Percentiles rank a stretch among this genome's conserved stretches.
Conservation (phyloP, 2,888 invertebrate species). For the Agrotis ipsilon region DNA sequence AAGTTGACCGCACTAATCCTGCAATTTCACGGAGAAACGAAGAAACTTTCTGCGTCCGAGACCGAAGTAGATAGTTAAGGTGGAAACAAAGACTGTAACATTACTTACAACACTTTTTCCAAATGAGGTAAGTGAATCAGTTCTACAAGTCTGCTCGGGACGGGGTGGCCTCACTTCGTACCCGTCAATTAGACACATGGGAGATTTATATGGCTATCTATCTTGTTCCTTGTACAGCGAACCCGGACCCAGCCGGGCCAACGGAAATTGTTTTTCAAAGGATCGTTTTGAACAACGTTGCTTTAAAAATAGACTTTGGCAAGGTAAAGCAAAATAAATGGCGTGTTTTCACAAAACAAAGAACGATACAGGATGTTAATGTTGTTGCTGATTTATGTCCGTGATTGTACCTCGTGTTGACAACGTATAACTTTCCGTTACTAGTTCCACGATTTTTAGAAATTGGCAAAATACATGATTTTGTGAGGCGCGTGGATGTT, state of each 20-base stretch:
- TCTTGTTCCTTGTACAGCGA: conserved; percentile 80
- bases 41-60: conserved; percentile 47
- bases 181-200: conserved; percentile 88
- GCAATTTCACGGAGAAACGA: conserved; percentile 52
- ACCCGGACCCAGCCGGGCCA: conserved; percentile 69
- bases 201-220: conserved; percentile 88
- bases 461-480: conserved; percentile 54
- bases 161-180: conserved; percentile 75
- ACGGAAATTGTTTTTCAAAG: conserved; percentile 85
- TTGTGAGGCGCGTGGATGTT: conserved; percentile 14
- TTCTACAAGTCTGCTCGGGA: conserved; percentile 69
- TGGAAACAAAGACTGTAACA: conserved; percentile 66
- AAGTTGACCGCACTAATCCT: conserved; percentile 53
- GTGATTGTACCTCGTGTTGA: conserved; percentile 60
- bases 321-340: conserved; percentile 69
- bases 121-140: conserved; percentile 80
- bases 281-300: conserved; percentile 70
- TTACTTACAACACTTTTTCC: conserved; percentile 70
- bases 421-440: conserved; percentile 63
- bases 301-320: conserved; percentile 73
- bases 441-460: conserved; percentile 54
- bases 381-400: conserved; percentile 68
- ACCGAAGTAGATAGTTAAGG: conserved; percentile 55
- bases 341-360: conserved; percentile 70
- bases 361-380: conserved; percentile 68